Evolutionary conservation across 2,888 invertebrate genomes (phyloP).

Genomic region (Archaeoteleia sp.): DNA sequence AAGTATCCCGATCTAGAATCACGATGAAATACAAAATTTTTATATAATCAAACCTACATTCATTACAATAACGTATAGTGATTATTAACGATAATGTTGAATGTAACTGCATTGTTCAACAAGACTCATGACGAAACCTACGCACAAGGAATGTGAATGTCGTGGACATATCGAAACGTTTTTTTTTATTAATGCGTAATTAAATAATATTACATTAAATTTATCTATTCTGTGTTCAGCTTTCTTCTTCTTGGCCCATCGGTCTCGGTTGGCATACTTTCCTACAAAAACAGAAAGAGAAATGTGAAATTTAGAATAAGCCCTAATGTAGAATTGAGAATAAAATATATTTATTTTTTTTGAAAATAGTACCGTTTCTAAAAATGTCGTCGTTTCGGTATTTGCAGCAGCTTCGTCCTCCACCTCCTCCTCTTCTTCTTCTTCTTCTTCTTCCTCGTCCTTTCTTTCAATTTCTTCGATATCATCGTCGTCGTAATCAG

Average conservation of each 20-base stretch:
- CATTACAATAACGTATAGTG: constrained; percentile 19
- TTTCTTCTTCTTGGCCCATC: constrained; percentile 73
- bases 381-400: constrained; percentile 41
- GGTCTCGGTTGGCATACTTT: constrained; percentile 58
- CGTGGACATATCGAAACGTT: constrained; percentile 47
- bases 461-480: constrained; percentile 62
- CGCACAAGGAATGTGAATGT: constrained; percentile 50
- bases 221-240: constrained; percentile 70
- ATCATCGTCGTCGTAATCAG: no score
- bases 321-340: no score
- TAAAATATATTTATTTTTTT: constrained; percentile 14
- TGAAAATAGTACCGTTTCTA: constrained; percentile 62
- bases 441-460: constrained; percentile 65
- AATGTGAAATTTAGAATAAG: not conserved
- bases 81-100: constrained; percentile 24
- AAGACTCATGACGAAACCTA: constrained; percentile 44
- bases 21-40: constrained; percentile 4
- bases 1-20: constrained; percentile 19
- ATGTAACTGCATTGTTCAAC: constrained; percentile 22
- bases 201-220: constrained; percentile 52
- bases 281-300: constrained; percentile 55
- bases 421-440: constrained; percentile 59
- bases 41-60: constrained; percentile 17
- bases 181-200: constrained; percentile 45
- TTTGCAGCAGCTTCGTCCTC: constrained; percentile 59